Base-by-base conservation (phyloP, 1,140 invertebrate species). In the Drosophila repletoides region DNA sequence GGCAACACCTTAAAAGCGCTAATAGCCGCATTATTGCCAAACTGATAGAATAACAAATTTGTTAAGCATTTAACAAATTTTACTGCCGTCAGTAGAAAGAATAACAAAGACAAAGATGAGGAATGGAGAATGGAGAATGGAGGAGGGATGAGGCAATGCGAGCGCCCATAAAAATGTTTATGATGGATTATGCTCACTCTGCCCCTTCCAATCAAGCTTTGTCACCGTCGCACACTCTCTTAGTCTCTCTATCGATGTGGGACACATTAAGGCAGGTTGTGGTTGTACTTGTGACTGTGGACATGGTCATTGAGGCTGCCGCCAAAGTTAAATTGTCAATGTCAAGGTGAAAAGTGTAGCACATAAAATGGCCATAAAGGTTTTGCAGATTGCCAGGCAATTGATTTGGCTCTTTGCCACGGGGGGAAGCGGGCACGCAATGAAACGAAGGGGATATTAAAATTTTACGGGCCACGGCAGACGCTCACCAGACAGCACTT, bases 51-150 rank as follows among this genome's bases (percentile, higher is more conserved):
- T 86, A 86, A 86, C 80, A 76, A 86, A 86, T 86, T 86, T 87
- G 81, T 87, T 87, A 43, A 72, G 81, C 81, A 76, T 86, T 86
- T 87, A 86, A 86, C 72, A 68, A 86, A 87, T 86, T 83, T 86
- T 86, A 86, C 80, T 87, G 70, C 80, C 72, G 71, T 48, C 71
- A 79, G 69, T 66, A 79, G 64, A 46, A 67, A 55, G 28, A 69
- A 52, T 43, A 72, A 64, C 65, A 64, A 69, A 67, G 53, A 38
- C 46, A 33, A 26, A 17, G n/a, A 7, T 10, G 12, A 21, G 7
- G 19, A n/a, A n/a, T n/a, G 34, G 28, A 46, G 21, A 14, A 6
- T 10, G 19, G 15, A 7, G 17, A 4, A 21, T 53, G 10, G 15
- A 10, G 10, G 7, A 31, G 43, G 53, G 48, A 69, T 56, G 52